Base-by-base conservation (phyloP, 92 coral and sea anemone species). In the Diadumene lineata region DNA sequence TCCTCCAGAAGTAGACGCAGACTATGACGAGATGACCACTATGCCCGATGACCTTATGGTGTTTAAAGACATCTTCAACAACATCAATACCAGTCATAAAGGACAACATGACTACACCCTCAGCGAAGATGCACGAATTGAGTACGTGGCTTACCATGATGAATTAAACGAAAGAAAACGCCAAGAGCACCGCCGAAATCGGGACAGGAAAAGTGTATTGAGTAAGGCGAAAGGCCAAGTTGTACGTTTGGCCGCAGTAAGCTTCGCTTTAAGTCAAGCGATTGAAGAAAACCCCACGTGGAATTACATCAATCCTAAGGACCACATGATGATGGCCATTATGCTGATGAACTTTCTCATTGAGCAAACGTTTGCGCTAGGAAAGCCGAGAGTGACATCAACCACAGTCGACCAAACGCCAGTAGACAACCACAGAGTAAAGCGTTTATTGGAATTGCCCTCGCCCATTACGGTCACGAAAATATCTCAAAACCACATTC, bases 141-240 rank as follows among this genome's bases (percentile, higher is more conserved):
- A 79, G 32, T 84, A 78, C 50, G 82, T 80, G 34, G 73, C 85
- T 34, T 84, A 51, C 29, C 86, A 81, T 48, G 86, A 86, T 43
- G 50, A 67, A 28, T 43, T 86, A 13, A 81, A 86, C 33, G 80
- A 75, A 50, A 31, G 86, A 57, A 85, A 85, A 51, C 60, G 90
- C 33, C 25, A 44, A 10, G 82, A 80, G 38, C 90, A 85, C 72
- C 43, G 79, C 27, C 79, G 80, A 4, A 86, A 81, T 61, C 60
- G 74, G 31, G 88, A 83, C 70, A 68, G 88, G 11, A 82, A 77
- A 70, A 87, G 85, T 69, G 74, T 78, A 8, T 63, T 87, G 51
- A 78, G 84, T 0, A 87, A 87, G 48, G 85, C 85, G 34, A 87
- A 87, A 63, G 88, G 88, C 43, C 88, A 78, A 34, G 92, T 82